Percentiles rank a stretch among this genome's conserved stretches.
Conservation (phyloP, 2,797 vertebrate species). For the Malurus splendens region DNA sequence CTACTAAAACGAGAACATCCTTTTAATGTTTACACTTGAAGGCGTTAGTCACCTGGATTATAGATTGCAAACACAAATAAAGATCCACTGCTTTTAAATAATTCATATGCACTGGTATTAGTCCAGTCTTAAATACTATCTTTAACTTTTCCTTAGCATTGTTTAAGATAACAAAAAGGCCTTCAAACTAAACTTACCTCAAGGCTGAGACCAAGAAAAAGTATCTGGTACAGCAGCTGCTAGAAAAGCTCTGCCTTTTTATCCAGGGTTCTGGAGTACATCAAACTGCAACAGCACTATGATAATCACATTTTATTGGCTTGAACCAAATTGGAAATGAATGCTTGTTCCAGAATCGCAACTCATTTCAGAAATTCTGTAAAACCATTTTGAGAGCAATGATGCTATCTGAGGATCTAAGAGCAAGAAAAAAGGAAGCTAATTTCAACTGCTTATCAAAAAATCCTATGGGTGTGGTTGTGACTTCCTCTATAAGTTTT, state of each 20-base stretch:
- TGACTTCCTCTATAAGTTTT: background rate
- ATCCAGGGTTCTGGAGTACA: background rate
- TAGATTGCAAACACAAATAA: background rate
- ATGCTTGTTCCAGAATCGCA: background rate
- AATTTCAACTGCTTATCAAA: background rate
- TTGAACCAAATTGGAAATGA: background rate
- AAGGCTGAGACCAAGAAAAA: background rate
- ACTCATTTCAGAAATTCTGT: background rate
- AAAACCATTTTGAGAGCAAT: background rate
- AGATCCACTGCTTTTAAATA: constrained; percentile 1
- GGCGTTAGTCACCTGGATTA: background rate
- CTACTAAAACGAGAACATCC: background rate
- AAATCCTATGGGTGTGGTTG: background rate
- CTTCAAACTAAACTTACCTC: background rate
- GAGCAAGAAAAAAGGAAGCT: background rate
- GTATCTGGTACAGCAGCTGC: background rate
- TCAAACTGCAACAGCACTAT: background rate
- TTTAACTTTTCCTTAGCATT: background rate
- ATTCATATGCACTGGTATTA: background rate
- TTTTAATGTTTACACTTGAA: background rate
- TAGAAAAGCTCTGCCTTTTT: background rate
- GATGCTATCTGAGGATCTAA: background rate
- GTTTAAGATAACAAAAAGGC: background rate
- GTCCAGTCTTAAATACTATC: background rate
- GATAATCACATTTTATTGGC: background rate